phyloP scores from a whole-genome alignment of 2,797 vertebrate genomes.

The Crenichthys baileyi region DNA sequence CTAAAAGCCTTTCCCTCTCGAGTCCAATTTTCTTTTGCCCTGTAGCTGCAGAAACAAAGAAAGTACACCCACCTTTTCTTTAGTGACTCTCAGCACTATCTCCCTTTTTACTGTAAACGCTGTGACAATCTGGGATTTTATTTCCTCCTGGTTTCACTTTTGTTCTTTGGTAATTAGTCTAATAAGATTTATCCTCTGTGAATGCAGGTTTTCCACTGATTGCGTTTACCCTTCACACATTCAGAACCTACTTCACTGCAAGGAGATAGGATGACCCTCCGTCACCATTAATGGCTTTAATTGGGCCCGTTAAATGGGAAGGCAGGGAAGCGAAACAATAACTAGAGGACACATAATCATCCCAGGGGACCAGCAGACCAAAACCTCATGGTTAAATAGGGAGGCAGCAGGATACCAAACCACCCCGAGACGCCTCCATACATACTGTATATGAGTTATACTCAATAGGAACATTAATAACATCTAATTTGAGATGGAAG shows the following conservation, averaged over 20 bases:
- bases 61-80: conserved; percentile 5
- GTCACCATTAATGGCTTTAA: conserved; percentile 76
- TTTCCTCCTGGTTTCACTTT: conserved; percentile 46
- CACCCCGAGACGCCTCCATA: not conserved
- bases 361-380: conserved; percentile 63
- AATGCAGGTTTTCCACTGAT: conserved; percentile 69
- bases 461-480: conserved; percentile 7
- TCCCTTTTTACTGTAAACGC: conserved; percentile 29
- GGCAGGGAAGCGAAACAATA: conserved; percentile 79
- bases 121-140: conserved; percentile 26
- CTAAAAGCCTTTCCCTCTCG: conserved; percentile 39
- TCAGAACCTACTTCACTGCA: conserved; percentile 35
- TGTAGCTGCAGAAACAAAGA: conserved; percentile 34
- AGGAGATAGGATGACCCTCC: conserved; percentile 65
- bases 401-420: conserved; percentile 10
- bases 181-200: conserved; percentile 70
- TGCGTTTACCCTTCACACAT: conserved; percentile 74
- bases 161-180: conserved; percentile 60
- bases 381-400: conserved; percentile 46
- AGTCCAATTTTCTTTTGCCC: conserved; percentile 43
- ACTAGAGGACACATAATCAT: conserved; percentile 69
- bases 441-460: too few species aligned
- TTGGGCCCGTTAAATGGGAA: conserved; percentile 74
- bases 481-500: not conserved
- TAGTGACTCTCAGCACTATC: conserved; percentile 22